Evolutionary conservation across 1,140 invertebrate species (phyloP), one percentile per base, ranked within the genome.

Genomic region (Procambarus virginalis): DNA sequence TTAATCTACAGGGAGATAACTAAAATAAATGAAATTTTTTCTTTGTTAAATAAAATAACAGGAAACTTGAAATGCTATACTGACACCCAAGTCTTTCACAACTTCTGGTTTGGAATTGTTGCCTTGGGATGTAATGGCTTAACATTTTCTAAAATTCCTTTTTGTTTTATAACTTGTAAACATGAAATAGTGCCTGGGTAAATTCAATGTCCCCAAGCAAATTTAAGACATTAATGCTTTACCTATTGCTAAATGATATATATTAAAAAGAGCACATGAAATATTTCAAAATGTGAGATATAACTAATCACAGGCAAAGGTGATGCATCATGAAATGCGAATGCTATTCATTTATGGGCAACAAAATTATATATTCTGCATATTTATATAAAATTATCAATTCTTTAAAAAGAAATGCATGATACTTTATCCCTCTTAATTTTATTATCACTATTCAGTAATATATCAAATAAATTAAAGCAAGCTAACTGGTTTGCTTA

Each of bases 271-370:
- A 89, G 88, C 88, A 89, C 88, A 89, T 89, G 75, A 89, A 84
- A 55, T 84, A 84, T 78, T 89, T 84, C 49, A 84, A 51, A 89
- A 89, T 79, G 88, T 89, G 86, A 81, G 77, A 78, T 64, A 75
- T 89, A 89, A 89, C 88, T 89, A 89, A 89, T 89, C 88, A 89
- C 88, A 89, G 88, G 88, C 88, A 89, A 84, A 89, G 17, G 88
- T 84, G 88, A 89, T 84, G 81, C 86, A 82, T 79, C 78, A 70
- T 82, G 46, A 79, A 89, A 89, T 89, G 88, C 88, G 64, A 89
- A 87, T 68, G 77, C 77, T 48, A 55, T 80, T 80, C n/a, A 58
- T 58, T 80, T 80, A 49, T 80, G 78, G 78, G 49, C 49, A 80
- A 34, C 34, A 80, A 80, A 55, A 22, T 34, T 58, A 58, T 84